A percentile compares a stretch with the other conserved stretches of the same genome.
phyloP scores from a whole-genome alignment of 1,140 invertebrate species.

The Schmidtea mediterranea region DNA sequence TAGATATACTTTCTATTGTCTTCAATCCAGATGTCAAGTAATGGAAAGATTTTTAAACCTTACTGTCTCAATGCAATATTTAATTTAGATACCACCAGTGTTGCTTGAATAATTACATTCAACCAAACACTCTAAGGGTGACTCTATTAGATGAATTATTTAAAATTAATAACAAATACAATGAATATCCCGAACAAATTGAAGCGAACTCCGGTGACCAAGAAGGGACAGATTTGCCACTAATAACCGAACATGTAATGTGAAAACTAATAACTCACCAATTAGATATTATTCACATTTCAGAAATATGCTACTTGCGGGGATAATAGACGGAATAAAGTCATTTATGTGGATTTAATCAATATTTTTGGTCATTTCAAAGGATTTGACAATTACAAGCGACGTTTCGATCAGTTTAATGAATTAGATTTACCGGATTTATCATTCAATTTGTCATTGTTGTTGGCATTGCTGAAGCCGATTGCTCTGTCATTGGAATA shows the following conservation, averaged over 20 bases:
- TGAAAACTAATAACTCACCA: too few relatives aligned
- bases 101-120: background rate
- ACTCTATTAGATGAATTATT: background rate
- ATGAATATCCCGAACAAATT: too few relatives aligned
- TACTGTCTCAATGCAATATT: too few relatives aligned
- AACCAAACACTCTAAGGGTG: background rate
- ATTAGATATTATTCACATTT: too few relatives aligned
- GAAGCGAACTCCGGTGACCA: too few relatives aligned
- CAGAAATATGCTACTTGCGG: too few relatives aligned
- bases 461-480: slow-evolving; percentile 33
- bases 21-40: slow-evolving; percentile 72
- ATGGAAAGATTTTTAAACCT: too few relatives aligned
- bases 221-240: too few relatives aligned
- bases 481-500: slow-evolving; percentile 73
- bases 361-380: slow-evolving; percentile 64
- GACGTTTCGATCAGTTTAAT: slow-evolving; percentile 41
- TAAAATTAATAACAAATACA: too few relatives aligned
- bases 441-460: slow-evolving; percentile 1
- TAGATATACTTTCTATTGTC: slow-evolving; percentile 68
- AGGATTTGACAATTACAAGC: slow-evolving; percentile 58
- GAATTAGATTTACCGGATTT: slow-evolving; percentile 49
- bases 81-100: background rate
- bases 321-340: too few relatives aligned
- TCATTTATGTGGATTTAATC: slow-evolving; percentile 54
- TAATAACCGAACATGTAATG: too few relatives aligned